Evolutionary conservation across 2,888 invertebrate species (phyloP).

Genomic region (Adelphocoris suturalis): DNA sequence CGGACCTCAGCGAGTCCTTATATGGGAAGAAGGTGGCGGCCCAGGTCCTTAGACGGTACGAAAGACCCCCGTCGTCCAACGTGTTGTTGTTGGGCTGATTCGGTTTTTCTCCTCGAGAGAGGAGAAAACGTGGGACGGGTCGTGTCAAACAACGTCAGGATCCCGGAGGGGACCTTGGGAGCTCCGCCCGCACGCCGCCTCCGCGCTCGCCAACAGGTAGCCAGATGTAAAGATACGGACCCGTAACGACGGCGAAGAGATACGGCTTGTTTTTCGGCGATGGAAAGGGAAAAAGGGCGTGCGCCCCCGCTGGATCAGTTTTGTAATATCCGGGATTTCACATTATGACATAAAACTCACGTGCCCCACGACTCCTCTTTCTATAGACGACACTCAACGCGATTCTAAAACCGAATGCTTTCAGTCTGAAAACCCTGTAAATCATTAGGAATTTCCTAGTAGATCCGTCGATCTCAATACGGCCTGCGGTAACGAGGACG

Average conservation of each 20-base stretch:
- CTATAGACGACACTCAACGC: background rate
- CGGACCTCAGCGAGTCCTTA: constrained; percentile 38
- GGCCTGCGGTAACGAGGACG: no score
- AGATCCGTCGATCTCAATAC: no score
- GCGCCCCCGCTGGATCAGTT: constrained; percentile 1
- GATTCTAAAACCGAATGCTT: no score
- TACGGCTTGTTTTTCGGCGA: background rate
- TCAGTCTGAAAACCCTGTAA: no score
- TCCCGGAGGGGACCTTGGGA: background rate
- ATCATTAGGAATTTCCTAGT: no score
- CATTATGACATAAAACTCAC: background rate
- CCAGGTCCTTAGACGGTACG: constrained; percentile 53
- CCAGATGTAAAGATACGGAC: constrained; percentile 1
- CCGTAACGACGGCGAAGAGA: background rate
- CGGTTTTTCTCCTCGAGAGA: background rate
- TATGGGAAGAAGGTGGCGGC: constrained; percentile 40
- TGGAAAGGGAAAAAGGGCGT: background rate
- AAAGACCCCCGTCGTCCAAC: background rate
- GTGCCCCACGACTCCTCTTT: background rate
- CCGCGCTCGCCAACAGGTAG: constrained; percentile 49
- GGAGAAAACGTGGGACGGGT: constrained; percentile 11
- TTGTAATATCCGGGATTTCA: constrained; percentile 22
- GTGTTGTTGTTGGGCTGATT: background rate
- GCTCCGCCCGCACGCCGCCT: constrained; percentile 50
- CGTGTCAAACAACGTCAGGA: constrained; percentile 38